A percentile compares a stretch with the other conserved stretches of the same genome.
These are phyloP conservation scores for Corythornis cristatus DNA, from an alignment of 2,113 vertebrate genomes.

Conservation along the genomic window DNA sequence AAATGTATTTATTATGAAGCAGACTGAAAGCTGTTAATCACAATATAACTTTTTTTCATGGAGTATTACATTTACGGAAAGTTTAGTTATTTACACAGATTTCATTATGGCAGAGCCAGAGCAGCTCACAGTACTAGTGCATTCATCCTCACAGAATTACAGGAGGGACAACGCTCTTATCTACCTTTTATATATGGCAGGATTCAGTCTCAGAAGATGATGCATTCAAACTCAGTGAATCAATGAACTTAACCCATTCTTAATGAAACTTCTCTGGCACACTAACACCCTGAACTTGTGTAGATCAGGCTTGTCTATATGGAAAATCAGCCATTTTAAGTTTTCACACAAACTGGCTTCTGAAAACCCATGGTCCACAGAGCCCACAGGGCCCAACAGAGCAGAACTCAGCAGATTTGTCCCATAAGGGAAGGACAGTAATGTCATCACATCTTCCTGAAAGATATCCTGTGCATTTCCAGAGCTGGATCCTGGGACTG, in stretches of 20 bases:
- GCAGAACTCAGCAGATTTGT: neutral
- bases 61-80: neutral
- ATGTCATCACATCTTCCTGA: neutral
- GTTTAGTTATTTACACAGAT: neutral
- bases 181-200: neutral
- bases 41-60: neutral
- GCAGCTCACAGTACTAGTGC: neutral
- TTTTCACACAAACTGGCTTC: neutral
- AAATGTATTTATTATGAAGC: neutral
- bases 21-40: neutral
- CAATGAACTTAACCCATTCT: neutral
- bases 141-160: neutral
- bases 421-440: neutral
- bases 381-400: neutral
- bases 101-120: neutral
- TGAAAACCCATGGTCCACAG: neutral
- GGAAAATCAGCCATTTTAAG: neutral
- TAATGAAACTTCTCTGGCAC: neutral
- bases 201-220: neutral
- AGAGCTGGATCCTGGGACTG: neutral
- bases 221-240: neutral
- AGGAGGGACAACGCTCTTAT: neutral
- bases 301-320: neutral
- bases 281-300: neutral
- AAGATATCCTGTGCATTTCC: neutral